phyloP scores from a whole-genome alignment of 2,113 vertebrate species.

The Coregonus clupeaformis region DNA sequence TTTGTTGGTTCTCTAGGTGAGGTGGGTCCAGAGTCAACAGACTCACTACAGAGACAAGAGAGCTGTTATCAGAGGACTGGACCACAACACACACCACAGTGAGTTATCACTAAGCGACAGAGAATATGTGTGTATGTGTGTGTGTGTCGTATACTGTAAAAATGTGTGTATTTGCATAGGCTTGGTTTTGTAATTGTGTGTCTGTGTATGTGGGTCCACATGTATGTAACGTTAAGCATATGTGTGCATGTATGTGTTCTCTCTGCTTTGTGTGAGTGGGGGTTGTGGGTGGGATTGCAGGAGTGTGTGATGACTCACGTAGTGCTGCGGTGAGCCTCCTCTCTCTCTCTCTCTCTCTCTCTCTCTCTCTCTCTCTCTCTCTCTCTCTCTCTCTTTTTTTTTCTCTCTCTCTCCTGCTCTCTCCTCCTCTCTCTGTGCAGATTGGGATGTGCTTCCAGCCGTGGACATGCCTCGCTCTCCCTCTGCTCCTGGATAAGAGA shows the following conservation, averaged over 20 bases:
- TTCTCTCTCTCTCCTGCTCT: too few relatives aligned
- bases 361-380: too few relatives aligned
- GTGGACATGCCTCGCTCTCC: conserved; percentile 23
- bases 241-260: background rate
- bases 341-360: conserved; percentile 6
- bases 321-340: conserved; percentile 49
- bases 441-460: conserved; percentile 39
- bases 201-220: conserved; percentile 5
- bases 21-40: conserved; percentile 51
- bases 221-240: background rate
- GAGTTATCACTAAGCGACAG: background rate
- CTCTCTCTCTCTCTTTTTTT: background rate
- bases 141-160: background rate
- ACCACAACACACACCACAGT: background rate
- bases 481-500: conserved; percentile 25
- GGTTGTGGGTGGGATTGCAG: conserved; percentile 20
- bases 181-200: background rate
- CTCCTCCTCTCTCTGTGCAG: conserved; percentile 6
- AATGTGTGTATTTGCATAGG: too few relatives aligned
- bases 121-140: background rate
- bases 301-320: conserved; percentile 42
- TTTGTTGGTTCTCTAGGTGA: conserved; percentile 45
- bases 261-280: background rate
- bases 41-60: conserved; percentile 51
- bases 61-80: conserved; percentile 5